Evolutionary conservation across 1,140 invertebrate genomes (phyloP).

Genomic region (Wasmannia auropunctata): DNA sequence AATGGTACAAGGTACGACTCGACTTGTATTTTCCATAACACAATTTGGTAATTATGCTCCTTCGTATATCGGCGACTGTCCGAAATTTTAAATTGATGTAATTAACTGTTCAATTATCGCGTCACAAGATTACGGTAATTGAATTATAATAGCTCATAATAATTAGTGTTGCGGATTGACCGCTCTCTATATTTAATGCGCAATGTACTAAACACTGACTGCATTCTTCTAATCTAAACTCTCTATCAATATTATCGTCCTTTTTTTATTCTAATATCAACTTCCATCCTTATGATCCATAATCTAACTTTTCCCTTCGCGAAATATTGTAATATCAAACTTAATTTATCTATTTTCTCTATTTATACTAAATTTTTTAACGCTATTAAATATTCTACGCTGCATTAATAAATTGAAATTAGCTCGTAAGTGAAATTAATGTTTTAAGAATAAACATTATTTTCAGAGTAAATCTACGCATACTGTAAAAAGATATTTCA

Average conservation of each 20-base stretch:
- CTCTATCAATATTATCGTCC: conserved; percentile 29
- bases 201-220: conserved; percentile 54
- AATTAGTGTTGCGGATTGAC: conserved; percentile 73
- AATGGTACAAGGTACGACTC: neutral
- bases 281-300: neutral
- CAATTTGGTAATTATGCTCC: conserved; percentile 80
- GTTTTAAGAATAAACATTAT: neutral
- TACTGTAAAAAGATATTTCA: neutral
- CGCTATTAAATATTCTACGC: neutral
- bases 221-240: conserved; percentile 50
- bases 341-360: neutral
- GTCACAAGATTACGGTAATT: conserved; percentile 80
- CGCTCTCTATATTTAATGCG: conserved; percentile 26
- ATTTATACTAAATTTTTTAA: neutral
- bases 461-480: neutral
- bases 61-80: conserved; percentile 68
- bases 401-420: too few relatives aligned
- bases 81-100: conserved; percentile 83
- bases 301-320: neutral
- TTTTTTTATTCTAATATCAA: neutral
- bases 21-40: conserved; percentile 31
- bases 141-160: conserved; percentile 78
- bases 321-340: neutral
- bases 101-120: conserved; percentile 81
- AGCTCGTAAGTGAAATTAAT: too few relatives aligned